Percentiles rank a stretch among this genome's conserved stretches.
phyloP scores from a whole-genome alignment of 2,888 invertebrate species.

The Diogma glabrata region DNA sequence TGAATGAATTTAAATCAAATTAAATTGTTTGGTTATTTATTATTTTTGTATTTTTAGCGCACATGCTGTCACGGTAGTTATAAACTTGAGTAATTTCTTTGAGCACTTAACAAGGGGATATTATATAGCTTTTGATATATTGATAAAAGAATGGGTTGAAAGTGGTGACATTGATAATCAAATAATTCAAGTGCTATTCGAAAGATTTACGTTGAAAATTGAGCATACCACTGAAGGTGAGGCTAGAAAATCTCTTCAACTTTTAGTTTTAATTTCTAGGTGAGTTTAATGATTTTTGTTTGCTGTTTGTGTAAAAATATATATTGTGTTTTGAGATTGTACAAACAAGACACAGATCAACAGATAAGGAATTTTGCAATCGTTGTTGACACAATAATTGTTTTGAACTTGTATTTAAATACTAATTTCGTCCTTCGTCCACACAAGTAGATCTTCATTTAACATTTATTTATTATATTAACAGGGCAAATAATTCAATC shows the following conservation, averaged over 20 bases:
- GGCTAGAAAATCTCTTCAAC: conserved; percentile 58
- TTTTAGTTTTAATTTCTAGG: conserved; percentile 66
- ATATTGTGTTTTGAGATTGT: too few relatives aligned
- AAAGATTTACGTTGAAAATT: conserved; percentile 63
- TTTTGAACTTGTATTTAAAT: too few relatives aligned
- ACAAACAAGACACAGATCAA: too few relatives aligned
- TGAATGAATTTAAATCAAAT: too few relatives aligned
- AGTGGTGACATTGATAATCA: conserved; percentile 43
- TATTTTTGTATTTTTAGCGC: conserved; percentile 29
- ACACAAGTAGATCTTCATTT: too few relatives aligned
- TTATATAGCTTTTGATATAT: conserved; percentile 46
- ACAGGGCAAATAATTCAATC: conserved; percentile 47
- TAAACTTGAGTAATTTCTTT: conserved; percentile 44
- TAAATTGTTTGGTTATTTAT: not conserved
- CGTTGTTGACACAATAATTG: too few relatives aligned
- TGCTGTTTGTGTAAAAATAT: too few relatives aligned
- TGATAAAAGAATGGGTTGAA: conserved; percentile 50
- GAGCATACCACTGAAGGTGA: conserved; percentile 57
- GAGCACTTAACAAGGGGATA: conserved; percentile 45
- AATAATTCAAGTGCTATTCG: conserved; percentile 66
- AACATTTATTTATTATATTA: too few relatives aligned
- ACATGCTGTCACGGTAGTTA: conserved; percentile 43
- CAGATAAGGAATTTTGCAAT: too few relatives aligned
- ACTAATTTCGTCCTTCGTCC: too few relatives aligned
- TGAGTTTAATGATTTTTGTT: conserved; percentile 24